Base-by-base conservation (phyloP, 2,113 vertebrate genomes). In the Pandion haliaetus region DNA sequence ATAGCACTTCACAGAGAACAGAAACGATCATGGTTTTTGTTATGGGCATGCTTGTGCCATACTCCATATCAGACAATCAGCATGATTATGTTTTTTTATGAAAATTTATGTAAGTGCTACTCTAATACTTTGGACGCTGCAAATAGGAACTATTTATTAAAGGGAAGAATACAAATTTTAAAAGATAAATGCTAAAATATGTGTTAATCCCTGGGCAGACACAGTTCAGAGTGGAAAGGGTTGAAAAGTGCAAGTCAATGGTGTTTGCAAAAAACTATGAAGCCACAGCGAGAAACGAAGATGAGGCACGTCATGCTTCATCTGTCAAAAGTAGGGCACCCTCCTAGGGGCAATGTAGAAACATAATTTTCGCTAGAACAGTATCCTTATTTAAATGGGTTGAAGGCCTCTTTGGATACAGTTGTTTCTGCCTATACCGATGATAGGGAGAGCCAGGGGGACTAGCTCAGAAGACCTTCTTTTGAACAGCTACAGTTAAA, bases 11-110 rank as follows among this genome's bases (percentile, higher is more conserved):
- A 72, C 20, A 72, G n/a, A 67, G 26, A 50, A 34, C 7, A 72
- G 36, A 69, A 71, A 70, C 36, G 11, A 28, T 20, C 11, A 5
- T 0, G 0, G 1, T 25, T 62, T 62, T 20, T 65, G 12, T 65
- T 59, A 31, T 29, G 26, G 24, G 6, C 12, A 20, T n/a, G 17
- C 5, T 67, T 55, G 9, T 42, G 34, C 71, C 47, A 11, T 59
- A 67, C 23, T 71, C 52, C 45, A 93, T 70, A 84, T 28, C 7
- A 69, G 9, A 29, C 20, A 73, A 20, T 40, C 67, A 61, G 17
- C 20, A 42, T 34, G 28, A 42, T 66, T 36, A 40, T 34, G 9
- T 16, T 84, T 16, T 84, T 82, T 93, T 63, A 20, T 28, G 6
- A 89, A 55, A 42, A 20, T 13, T 52, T 72, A 38, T 0, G 2